phyloP scores from a whole-genome alignment of 2,888 invertebrate genomes.

The Conomelus anceps region DNA sequence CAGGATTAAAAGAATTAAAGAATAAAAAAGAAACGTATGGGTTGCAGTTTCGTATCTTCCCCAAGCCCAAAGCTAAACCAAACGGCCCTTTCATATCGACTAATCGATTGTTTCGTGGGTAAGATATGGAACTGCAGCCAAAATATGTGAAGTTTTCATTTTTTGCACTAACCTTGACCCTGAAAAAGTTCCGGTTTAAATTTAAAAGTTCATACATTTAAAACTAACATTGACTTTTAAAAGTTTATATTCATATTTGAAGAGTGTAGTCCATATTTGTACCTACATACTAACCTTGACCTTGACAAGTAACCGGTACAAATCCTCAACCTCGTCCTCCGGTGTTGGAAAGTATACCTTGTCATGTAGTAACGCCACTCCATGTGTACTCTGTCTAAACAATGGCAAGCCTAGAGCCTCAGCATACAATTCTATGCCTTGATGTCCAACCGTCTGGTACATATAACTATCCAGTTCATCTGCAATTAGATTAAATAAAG shows the following conservation, averaged over 20 bases:
- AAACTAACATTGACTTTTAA: not conserved
- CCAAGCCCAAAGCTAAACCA: too few relatives aligned
- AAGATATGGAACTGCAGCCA: too few relatives aligned
- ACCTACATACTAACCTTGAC: slow-evolving; percentile 52
- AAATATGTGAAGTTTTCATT: too few relatives aligned
- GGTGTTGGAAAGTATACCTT: slow-evolving; percentile 72
- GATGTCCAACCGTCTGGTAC: slow-evolving; percentile 98
- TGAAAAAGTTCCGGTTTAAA: too few relatives aligned
- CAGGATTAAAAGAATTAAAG: too few relatives aligned
- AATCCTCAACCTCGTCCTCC: slow-evolving; percentile 95
- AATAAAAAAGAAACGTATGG: too few relatives aligned
- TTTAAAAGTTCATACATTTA: not conserved
- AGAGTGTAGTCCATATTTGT: not conserved
- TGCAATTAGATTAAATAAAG: slow-evolving; percentile 39
- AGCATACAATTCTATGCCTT: slow-evolving; percentile 84
- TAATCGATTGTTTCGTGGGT: too few relatives aligned
- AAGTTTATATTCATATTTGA: not conserved
- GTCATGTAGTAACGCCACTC: slow-evolving; percentile 71
- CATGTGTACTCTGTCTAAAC: slow-evolving; percentile 75
- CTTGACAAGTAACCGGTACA: slow-evolving; percentile 71
- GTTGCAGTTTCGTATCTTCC: too few relatives aligned
- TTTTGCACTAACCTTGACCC: too few relatives aligned
- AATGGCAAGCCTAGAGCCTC: slow-evolving; percentile 91
- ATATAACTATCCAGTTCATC: slow-evolving; percentile 95
- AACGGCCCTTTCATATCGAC: too few relatives aligned